Percentiles rank a stretch among this genome's conserved stretches.
Evolutionary conservation across 2,113 vertebrate genomes (phyloP).

Genomic region (Rhinichthys klamathensis): DNA sequence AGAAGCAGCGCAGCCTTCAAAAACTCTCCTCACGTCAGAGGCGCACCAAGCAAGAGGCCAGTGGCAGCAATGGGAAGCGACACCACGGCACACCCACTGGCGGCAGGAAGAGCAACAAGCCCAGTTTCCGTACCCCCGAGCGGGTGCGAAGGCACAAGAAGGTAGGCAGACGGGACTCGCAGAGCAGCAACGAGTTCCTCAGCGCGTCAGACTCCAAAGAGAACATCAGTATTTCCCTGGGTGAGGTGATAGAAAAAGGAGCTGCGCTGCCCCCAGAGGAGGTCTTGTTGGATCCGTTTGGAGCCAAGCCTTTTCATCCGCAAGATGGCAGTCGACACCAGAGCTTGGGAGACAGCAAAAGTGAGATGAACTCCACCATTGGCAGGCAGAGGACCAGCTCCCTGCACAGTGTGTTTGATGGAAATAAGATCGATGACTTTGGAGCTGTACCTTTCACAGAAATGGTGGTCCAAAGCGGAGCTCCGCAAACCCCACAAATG

Average conservation of each 20-base stretch:
- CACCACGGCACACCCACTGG: slow-evolving; percentile 89
- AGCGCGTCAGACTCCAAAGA: slow-evolving; percentile 94
- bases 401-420: slow-evolving; percentile 73
- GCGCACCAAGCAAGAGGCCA: slow-evolving; percentile 86
- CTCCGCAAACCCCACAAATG: slow-evolving; percentile 74
- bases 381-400: slow-evolving; percentile 79
- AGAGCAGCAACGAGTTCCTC: slow-evolving; percentile 95
- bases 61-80: slow-evolving; percentile 83
- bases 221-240: slow-evolving; percentile 86
- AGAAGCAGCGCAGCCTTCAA: slow-evolving; percentile 90
- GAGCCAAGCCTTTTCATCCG: slow-evolving; percentile 91
- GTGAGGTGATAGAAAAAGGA: slow-evolving; percentile 81
- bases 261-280: slow-evolving; percentile 79
- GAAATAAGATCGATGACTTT: slow-evolving; percentile 88
- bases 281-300: slow-evolving; percentile 85
- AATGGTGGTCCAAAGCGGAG: slow-evolving; percentile 77
- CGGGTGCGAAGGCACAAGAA: slow-evolving; percentile 86
- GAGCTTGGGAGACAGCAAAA: slow-evolving; percentile 73
- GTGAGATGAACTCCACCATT: slow-evolving; percentile 71
- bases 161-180: slow-evolving; percentile 89
- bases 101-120: slow-evolving; percentile 82
- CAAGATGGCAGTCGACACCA: slow-evolving; percentile 80
- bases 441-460: slow-evolving; percentile 94
- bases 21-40: slow-evolving; percentile 88
- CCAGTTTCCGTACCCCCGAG: slow-evolving; percentile 90